Percentiles rank a stretch among this genome's conserved stretches.
Conservation (phyloP, 2,797 vertebrate species). For the Anguilla anguilla region DNA sequence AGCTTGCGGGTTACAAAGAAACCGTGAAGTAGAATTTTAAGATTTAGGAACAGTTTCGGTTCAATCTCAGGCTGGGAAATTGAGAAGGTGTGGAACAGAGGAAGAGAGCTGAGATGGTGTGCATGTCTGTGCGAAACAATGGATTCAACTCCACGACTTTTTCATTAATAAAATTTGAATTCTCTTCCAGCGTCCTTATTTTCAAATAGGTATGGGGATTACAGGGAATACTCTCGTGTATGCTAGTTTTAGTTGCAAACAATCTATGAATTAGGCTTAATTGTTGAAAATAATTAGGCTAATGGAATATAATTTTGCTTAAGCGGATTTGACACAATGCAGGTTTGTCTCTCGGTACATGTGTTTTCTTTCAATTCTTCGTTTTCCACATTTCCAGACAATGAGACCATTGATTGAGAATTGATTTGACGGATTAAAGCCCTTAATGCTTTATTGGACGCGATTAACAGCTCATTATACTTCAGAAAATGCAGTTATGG, state of each 20-base stretch:
- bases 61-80: neutral
- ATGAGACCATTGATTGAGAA: neutral
- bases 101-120: neutral
- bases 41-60: neutral
- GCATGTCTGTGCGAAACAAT: neutral
- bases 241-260: neutral
- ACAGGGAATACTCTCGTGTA: neutral
- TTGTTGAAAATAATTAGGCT: too few relatives aligned
- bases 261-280: too few relatives aligned
- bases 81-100: neutral
- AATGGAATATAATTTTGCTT: too few relatives aligned
- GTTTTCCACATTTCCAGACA: neutral
- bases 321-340: neutral
- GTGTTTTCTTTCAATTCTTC: too few relatives aligned
- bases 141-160: constrained; percentile 1
- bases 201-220: neutral
- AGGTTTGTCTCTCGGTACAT: neutral
- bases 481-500: too few relatives aligned
- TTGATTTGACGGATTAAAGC: neutral
- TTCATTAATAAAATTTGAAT: constrained; percentile 4
- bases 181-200: neutral
- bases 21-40: constrained; percentile 25
- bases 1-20: neutral
- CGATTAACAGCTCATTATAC: too few relatives aligned
- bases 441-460: neutral